Evolutionary conservation across 2,113 vertebrate genomes (phyloP).

Genomic region (Hypomesus transpacificus): DNA sequence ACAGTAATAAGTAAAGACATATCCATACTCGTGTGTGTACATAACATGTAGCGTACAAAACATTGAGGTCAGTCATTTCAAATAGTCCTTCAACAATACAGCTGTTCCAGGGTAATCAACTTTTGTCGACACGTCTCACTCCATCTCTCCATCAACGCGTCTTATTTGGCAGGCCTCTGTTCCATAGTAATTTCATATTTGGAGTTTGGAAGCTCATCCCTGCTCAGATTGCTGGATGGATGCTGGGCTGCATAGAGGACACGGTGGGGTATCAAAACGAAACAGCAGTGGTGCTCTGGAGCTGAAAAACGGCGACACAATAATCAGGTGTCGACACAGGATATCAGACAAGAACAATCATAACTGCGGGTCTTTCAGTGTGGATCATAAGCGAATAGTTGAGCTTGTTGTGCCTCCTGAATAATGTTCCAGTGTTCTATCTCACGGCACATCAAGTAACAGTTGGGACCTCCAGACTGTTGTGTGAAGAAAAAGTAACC

Average conservation of each 20-base stretch:
- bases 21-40: too few species aligned
- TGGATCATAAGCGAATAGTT: not conserved
- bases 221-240: conserved; percentile 47
- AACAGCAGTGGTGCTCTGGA: conserved; percentile 7
- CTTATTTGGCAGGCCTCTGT: conserved; percentile 17
- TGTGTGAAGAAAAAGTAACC: too few species aligned
- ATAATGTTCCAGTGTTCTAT: not conserved
- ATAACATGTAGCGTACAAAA: too few species aligned
- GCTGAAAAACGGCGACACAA: conserved; percentile 12
- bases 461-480: not conserved
- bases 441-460: not conserved
- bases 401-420: not conserved
- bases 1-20: too few species aligned
- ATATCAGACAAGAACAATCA: conserved; percentile 14
- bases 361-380: not conserved
- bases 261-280: conserved; percentile 15
- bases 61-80: too few species aligned
- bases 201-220: conserved; percentile 50
- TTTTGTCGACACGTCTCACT: not conserved
- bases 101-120: too few species aligned
- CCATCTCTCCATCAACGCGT: not conserved
- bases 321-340: conserved; percentile 13
- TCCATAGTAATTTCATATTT: conserved; percentile 47
- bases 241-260: conserved; percentile 43
- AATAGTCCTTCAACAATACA: too few species aligned